Evolutionary conservation across 2,113 vertebrate species (phyloP).

Genomic region (Dicrurus megarhynchus): DNA sequence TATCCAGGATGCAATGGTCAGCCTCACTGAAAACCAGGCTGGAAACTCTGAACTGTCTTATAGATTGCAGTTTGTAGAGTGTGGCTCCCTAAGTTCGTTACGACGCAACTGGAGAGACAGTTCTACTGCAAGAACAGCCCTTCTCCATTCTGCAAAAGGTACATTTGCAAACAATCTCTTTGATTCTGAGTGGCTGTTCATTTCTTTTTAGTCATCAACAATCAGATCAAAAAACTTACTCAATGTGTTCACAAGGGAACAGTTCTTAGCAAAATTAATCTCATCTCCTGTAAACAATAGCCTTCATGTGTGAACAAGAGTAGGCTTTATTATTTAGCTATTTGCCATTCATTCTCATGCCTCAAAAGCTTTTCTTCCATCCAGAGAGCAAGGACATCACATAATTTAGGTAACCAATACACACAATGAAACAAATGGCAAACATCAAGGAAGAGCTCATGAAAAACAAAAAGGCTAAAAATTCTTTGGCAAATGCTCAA

Average conservation of each 20-base stretch:
- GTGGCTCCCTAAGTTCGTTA: not conserved
- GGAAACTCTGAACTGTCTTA: not conserved
- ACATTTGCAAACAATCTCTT: not conserved
- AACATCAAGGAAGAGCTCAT: not conserved
- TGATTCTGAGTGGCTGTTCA: not conserved
- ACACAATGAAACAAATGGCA: not conserved
- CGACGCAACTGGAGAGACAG: not conserved
- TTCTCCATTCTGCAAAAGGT: not conserved
- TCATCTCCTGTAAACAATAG: conserved; percentile 8
- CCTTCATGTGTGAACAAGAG: not conserved
- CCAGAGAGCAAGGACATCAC: not conserved
- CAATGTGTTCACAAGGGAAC: not conserved
- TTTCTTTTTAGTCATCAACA: not conserved
- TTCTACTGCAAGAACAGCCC: not conserved
- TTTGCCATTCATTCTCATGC: not conserved
- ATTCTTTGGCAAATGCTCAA: not conserved
- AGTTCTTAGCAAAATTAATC: not conserved
- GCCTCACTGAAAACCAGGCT: not conserved
- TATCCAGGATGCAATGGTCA: not conserved
- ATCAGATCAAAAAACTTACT: not conserved
- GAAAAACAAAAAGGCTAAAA: not conserved
- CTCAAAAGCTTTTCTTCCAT: not conserved
- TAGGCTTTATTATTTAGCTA: not conserved
- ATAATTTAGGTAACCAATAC: not conserved
- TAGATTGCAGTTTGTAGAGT: not conserved